Conservation (phyloP, 2,888 invertebrate genomes). For the Abrostola triplasia region DNA sequence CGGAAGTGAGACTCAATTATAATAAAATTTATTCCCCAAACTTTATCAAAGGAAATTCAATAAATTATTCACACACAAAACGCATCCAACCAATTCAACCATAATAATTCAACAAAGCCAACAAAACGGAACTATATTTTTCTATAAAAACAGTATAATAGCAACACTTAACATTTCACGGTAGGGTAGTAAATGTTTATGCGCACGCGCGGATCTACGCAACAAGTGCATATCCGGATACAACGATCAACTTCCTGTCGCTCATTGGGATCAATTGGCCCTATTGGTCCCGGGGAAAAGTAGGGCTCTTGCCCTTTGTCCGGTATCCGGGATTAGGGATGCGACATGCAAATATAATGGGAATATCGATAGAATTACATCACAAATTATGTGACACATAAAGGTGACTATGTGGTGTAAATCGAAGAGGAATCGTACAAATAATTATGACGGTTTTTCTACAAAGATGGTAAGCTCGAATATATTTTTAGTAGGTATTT, state of each 20-base stretch:
- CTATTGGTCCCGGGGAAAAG: constrained; percentile 55
- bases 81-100: constrained; percentile 17
- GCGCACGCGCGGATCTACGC: constrained; percentile 58
- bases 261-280: constrained; percentile 77
- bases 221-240: constrained; percentile 79
- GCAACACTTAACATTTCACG: constrained; percentile 53
- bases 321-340: constrained; percentile 69
- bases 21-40: neutral
- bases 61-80: constrained; percentile 27
- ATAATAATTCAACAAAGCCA: constrained; percentile 36
- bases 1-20: constrained; percentile 1
- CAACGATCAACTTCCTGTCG: constrained; percentile 73
- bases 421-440: neutral
- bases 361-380: constrained; percentile 33
- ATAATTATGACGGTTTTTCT: neutral
- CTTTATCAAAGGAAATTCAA: constrained; percentile 3
- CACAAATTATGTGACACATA: neutral
- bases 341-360: constrained; percentile 28
- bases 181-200: constrained; percentile 39
- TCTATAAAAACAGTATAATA: constrained; percentile 52
- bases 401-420: neutral
- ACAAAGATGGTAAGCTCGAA: neutral
- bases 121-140: constrained; percentile 50
- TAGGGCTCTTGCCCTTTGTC: constrained; percentile 74
- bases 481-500: neutral